These are phyloP conservation scores for Ephestia elutella DNA, from an alignment of 1,140 invertebrate genomes.

Conservation along the genomic window DNA sequence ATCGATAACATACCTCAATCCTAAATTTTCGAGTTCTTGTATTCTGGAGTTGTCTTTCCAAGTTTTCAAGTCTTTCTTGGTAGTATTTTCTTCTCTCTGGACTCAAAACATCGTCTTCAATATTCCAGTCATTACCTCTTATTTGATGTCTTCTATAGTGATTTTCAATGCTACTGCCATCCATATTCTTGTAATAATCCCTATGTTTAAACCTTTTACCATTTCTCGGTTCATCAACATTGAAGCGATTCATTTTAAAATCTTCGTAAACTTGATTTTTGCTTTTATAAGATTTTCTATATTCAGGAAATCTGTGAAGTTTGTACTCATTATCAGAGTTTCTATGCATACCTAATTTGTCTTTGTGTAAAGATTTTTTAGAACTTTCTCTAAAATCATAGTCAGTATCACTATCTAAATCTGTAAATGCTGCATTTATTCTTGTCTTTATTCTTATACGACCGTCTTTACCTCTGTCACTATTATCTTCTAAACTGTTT, in stretches of 20 bases:
- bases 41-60: conserved; percentile 30
- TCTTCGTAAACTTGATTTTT: neutral
- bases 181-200: neutral
- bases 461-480: neutral
- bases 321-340: neutral
- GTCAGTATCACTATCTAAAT: neutral
- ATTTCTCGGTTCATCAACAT: neutral
- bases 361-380: neutral
- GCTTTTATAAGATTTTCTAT: neutral
- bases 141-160: neutral
- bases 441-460: neutral
- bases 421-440: neutral
- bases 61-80: conserved; percentile 38
- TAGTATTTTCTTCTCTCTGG: conserved; percentile 38
- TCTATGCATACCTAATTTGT: neutral
- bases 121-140: conserved; percentile 7
- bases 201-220: neutral
- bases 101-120: conserved; percentile 21
- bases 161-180: neutral
- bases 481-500: neutral
- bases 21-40: conserved; percentile 6
- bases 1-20: neutral
- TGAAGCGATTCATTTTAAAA: neutral
- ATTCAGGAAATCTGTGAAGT: neutral
- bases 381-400: neutral